phyloP scores from a whole-genome alignment of 2,113 vertebrate species.

The Cololabis saira region DNA sequence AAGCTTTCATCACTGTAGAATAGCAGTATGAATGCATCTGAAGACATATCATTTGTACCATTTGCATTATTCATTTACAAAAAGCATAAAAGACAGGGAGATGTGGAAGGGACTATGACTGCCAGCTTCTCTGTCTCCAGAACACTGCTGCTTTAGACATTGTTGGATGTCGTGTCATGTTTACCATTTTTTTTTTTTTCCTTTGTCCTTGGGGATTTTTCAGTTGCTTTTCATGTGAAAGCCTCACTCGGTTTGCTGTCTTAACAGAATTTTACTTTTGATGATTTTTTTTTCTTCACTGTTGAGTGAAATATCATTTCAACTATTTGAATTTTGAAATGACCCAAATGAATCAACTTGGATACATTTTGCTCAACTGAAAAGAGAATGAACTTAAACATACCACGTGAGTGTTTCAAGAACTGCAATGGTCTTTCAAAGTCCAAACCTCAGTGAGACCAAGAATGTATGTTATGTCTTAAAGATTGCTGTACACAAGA shows the following conservation, averaged over 20 bases:
- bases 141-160: neutral
- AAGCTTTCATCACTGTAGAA: neutral
- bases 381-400: no score
- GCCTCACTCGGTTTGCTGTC: neutral
- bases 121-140: neutral
- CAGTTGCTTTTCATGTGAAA: neutral
- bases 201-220: neutral
- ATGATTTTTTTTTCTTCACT: no score
- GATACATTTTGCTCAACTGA: no score
- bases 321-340: no score
- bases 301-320: no score
- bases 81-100: neutral
- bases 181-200: neutral
- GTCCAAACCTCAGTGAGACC: no score
- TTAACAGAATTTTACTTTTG: no score
- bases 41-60: neutral
- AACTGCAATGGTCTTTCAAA: no score
- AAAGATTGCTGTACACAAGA: no score
- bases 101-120: neutral
- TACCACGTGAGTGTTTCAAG: no score
- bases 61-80: conserved; percentile 11
- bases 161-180: neutral
- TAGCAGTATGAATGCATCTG: neutral
- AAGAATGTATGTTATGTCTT: no score
- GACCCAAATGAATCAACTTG: no score